A percentile compares a stretch with the other conserved stretches of the same genome.
These are phyloP conservation scores for zebrafish (Danio rerio) DNA, from an alignment of 2,113 vertebrate genomes.

Conservation along the genomic window GRCz12tu NC_133190.1:27965501-27966000, in stretches of 20 bases:
- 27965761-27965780: constrained; percentile 74
- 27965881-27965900: constrained; percentile 65
- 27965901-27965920: constrained; percentile 30
- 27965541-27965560: too few relatives aligned
- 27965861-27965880: constrained; percentile 65
- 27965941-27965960: background rate
- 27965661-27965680: background rate
- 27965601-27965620: background rate
- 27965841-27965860: constrained; percentile 59
- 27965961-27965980: background rate
- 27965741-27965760: constrained; percentile 76
- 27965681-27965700: background rate
- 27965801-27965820: constrained; percentile 75
- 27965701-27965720: constrained; percentile 71
- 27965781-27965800: constrained; percentile 67
- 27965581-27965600: background rate
- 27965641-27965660: too few relatives aligned
- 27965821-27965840: constrained; percentile 62
- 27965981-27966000: background rate
- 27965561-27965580: background rate
- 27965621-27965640: too few relatives aligned
- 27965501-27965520: too few relatives aligned
- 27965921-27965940: background rate
- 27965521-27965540: too few relatives aligned
- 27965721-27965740: constrained; percentile 70